Evolutionary conservation across 2,888 invertebrate species (phyloP), one percentile per base, ranked within the genome.

Genomic region (Laothoe populi): DNA sequence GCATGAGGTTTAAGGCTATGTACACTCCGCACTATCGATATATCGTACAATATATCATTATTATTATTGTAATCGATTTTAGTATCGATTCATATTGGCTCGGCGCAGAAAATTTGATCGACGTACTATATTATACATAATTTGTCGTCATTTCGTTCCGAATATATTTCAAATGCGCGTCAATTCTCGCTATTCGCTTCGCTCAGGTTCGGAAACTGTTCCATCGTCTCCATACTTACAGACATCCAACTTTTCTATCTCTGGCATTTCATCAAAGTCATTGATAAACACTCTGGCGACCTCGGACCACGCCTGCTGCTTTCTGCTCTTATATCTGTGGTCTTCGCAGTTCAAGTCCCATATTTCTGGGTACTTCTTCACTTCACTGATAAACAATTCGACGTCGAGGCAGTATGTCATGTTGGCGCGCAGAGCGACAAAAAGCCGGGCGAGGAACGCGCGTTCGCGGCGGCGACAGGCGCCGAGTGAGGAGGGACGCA

Each of bases 341-440:
- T 82, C 83, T 60, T 85, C 84, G 66, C 76, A 70, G 57, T 77
- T 78, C 31, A 79, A 62, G 65, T 88, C 79, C 90, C 90, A 90
- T 66, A 90, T 72, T 64, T 79, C 82, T 8, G 85, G 86, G 49
- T 80, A 75, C 61, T 84, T 88, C 72, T 83, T 76, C 70, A 90
- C 82, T 82, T 88, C 88, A 68, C 74, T 74, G 62, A 90, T 88
- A 67, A 90, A 89, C 60, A 69, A 66, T 65, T 88, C 88, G 0
- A 82, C 79, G 63, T 88, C 85, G n/a, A 87, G 66, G 24, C 77
- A 73, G 63, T 82, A 83, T 49, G 80, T 42, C 48, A 42, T 59
- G 7, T 24, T 45, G 40, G n/a, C 35, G 58, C 42, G 40, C n/a
- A 21, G 42, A 8, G 21, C 26, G 64, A 66, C 68, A 73, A 66